Evolutionary conservation across 2,797 vertebrate genomes (phyloP), one percentile per base, ranked within the genome.

Genomic region (Cossypha heuglini): DNA sequence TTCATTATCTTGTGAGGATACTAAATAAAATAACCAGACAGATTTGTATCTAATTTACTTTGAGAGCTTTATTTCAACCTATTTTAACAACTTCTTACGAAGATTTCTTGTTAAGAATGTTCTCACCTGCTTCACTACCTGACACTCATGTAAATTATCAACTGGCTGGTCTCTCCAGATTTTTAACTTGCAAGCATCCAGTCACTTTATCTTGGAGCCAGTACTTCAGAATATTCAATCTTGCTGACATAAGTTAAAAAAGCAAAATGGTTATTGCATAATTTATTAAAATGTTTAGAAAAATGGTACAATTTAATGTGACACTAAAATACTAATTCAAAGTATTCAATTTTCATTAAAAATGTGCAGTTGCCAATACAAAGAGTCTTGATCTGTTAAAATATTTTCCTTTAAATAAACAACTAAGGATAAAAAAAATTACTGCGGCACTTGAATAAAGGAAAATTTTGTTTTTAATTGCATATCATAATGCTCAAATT

Each of bases 11-110:
- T 54, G 28, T 67, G 28, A 88, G 28, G 18, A 73, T 52, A 69
- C 18, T 83, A 86, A 78, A 49, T 63, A 72, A 83, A 94, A 93
- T 18, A 62, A 58, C 4, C 51, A 48, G 48, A 83, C 76, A 86
- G 21, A 74, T 37, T 2, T 57, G 46, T 26, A 90, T 86, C 48
- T 85, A 54, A 45, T 91, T 93, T 86, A 57, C 57, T 96, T 92
- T 71, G 37, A 88, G 74, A 97, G 49, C 90, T 98, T 98, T 98
- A 98, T 97, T 98, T 94, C 95, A 97, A 96, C 74, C 85, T 90
- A 74, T 48, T 90, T 95, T 93, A 92, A 97, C 88, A 96, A 97
- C 55, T 93, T 81, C 86, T 81, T 79, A 94, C 0, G 7, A 96
- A 59, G 59, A 77, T 43, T 91, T 86, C 93, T 83, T 91, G n/a